These are phyloP conservation scores for Capitulum mitella DNA, from an alignment of 2,888 invertebrate genomes.

Conservation along the genomic window DNA sequence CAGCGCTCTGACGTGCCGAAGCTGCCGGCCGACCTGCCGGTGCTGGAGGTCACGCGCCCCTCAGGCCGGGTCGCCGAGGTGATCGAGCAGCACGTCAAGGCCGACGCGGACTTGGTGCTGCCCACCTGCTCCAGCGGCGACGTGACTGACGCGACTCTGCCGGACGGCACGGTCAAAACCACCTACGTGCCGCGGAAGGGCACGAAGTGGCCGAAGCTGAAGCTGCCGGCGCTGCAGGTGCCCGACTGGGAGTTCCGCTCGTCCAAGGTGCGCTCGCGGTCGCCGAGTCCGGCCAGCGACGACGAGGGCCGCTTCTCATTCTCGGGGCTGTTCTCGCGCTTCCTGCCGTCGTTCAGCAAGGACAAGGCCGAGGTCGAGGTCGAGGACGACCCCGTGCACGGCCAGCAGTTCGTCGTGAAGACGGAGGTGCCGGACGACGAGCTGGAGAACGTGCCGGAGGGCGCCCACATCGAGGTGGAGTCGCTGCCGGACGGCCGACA, in stretches of 20 bases:
- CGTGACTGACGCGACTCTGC: no score
- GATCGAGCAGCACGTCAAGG: not conserved
- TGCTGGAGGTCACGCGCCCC: not conserved
- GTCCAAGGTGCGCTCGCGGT: not conserved
- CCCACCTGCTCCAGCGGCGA: not conserved
- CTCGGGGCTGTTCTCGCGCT: conserved; percentile 2
- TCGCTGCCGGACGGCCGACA: not conserved
- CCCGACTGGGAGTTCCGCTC: conserved; percentile 22
- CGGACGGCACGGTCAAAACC: not conserved
- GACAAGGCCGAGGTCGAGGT: conserved; percentile 2
- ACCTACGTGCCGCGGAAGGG: not conserved
- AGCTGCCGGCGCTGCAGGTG: not conserved
- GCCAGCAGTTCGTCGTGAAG: not conserved
- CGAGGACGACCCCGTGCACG: not conserved
- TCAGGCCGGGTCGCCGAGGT: not conserved
- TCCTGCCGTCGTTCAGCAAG: conserved; percentile 3
- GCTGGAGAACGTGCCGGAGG: not conserved
- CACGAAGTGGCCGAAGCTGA: not conserved
- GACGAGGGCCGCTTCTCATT: conserved; percentile 6
- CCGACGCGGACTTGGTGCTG: not conserved
- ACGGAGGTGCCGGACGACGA: conserved; percentile 14
- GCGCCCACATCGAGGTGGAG: not conserved
- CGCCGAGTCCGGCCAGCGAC: not conserved
- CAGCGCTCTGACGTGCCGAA: not conserved
- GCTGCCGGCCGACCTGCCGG: not conserved